Conservation (phyloP, 2,113 vertebrate species). For the Brachyhypopomus occidentalis region DNA sequence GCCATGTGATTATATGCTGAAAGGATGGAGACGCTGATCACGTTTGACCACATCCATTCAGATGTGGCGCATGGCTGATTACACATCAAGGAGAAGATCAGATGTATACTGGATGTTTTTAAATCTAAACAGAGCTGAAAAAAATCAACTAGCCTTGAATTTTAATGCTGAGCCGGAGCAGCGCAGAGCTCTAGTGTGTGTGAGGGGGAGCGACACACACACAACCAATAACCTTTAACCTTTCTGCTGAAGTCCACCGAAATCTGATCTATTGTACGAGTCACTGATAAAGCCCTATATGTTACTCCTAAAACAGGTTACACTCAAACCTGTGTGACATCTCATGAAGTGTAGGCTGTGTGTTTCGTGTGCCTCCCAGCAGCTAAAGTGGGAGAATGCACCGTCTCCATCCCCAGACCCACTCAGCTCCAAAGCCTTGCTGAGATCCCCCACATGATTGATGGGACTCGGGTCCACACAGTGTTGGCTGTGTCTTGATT, state of each 20-base stretch:
- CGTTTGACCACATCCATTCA: neutral
- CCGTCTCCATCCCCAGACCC: slow-evolving; percentile 5
- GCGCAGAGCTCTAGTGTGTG: no score
- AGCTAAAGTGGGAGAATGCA: slow-evolving; percentile 27
- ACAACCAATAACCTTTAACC: neutral
- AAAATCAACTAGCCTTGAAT: no score
- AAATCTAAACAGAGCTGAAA: neutral
- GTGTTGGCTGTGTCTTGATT: slow-evolving; percentile 45
- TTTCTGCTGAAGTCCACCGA: neutral
- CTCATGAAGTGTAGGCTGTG: neutral
- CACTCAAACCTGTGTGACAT: neutral
- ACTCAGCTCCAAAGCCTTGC: slow-evolving; percentile 4
- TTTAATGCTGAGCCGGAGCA: no score
- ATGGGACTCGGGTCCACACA: slow-evolving; percentile 22
- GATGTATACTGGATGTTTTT: neutral
- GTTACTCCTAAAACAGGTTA: neutral
- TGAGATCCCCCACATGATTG: slow-evolving; percentile 36
- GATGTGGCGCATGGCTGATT: neutral
- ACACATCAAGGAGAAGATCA: neutral
- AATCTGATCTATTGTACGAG: neutral
- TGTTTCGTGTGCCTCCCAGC: slow-evolving; percentile 7
- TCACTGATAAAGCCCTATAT: neutral
- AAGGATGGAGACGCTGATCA: no score
- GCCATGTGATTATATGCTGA: neutral
- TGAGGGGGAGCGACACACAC: neutral